A percentile compares a stretch with the other conserved stretches of the same genome.
phyloP scores from a whole-genome alignment of 2,797 vertebrate genomes.

The Phataginus tricuspis region DNA sequence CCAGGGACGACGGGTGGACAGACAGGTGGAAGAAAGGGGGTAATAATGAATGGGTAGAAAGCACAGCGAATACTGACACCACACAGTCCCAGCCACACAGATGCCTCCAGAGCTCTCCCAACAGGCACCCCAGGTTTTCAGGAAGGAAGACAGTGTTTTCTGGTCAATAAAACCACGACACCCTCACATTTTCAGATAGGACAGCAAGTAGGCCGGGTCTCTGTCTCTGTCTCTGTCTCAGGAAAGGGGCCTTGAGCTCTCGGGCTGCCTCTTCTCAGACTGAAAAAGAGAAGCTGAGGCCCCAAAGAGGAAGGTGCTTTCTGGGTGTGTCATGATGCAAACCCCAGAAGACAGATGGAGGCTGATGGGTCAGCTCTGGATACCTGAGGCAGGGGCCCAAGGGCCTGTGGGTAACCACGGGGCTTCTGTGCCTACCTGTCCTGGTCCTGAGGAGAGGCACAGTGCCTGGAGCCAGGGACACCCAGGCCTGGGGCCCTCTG shows the following conservation, averaged over 20 bases:
- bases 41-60: not conserved
- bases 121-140: not conserved
- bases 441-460: not conserved
- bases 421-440: not conserved
- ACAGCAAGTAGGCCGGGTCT: not conserved
- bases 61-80: not conserved
- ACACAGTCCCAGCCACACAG: not conserved
- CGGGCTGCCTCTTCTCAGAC: not conserved
- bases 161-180: fast-evolving
- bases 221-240: not conserved
- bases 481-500: not conserved
- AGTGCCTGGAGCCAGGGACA: not conserved
- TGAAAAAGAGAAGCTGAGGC: not conserved
- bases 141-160: not conserved
- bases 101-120: not conserved
- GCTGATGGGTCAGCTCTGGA: too few relatives aligned
- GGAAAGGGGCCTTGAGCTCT: not conserved
- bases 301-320: too few relatives aligned
- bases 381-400: not conserved
- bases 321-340: not conserved
- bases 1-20: fast-evolving
- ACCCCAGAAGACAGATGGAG: not conserved
- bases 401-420: too few relatives aligned
- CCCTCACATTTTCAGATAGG: too few relatives aligned
- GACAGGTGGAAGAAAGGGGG: fast-evolving